These are phyloP conservation scores for Verasper variegatus DNA, from an alignment of 2,113 vertebrate species.

Conservation along the genomic window DNA sequence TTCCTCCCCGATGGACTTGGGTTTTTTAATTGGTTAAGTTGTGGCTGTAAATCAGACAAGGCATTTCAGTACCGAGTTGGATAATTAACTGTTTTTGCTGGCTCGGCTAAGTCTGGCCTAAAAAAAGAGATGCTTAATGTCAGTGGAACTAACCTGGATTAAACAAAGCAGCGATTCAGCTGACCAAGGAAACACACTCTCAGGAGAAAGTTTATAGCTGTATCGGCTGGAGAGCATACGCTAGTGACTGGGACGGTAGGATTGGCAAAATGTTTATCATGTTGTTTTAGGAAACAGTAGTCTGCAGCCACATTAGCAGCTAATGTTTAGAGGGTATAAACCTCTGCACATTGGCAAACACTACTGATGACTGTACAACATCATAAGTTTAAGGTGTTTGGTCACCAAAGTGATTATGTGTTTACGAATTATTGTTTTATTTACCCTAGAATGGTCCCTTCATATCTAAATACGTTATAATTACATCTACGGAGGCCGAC, in stretches of 20 bases:
- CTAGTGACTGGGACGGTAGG: neutral
- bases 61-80: slow-evolving; percentile 36
- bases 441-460: no score
- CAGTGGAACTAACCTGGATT: slow-evolving; percentile 36
- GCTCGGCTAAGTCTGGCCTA: slow-evolving; percentile 25
- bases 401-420: no score
- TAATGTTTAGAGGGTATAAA: no score
- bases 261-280: no score
- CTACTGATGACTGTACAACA: no score
- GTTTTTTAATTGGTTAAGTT: slow-evolving; percentile 54
- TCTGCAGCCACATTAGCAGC: no score
- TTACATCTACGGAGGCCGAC: no score
- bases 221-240: neutral
- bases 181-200: slow-evolving; percentile 17
- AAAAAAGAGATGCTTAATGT: slow-evolving; percentile 35
- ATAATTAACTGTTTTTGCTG: slow-evolving; percentile 48
- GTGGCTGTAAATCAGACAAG: slow-evolving; percentile 53
- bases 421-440: no score
- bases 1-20: slow-evolving; percentile 32
- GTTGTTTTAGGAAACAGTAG: no score
- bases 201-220: neutral
- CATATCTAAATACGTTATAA: no score
- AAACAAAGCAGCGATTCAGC: slow-evolving; percentile 48
- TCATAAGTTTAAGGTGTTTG: no score
- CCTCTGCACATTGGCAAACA: no score